Base-by-base conservation (phyloP, 2,113 vertebrate species). In the Tinamus guttatus region DNA sequence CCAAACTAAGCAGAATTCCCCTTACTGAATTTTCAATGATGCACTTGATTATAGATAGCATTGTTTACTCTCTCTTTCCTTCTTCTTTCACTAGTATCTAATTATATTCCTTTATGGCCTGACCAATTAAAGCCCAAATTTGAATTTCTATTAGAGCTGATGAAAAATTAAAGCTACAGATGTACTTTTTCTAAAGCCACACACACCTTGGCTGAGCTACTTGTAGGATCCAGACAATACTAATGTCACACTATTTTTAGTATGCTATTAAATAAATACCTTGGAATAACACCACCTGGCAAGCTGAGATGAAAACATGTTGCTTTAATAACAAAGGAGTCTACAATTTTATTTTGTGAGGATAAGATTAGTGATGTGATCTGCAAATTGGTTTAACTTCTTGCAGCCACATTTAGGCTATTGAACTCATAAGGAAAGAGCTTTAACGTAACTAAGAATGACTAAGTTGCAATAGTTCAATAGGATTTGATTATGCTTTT, bases 41-140 rank as follows among this genome's bases (percentile, higher is more conserved):
- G 95, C 84, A 71, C 90, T 97, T 97, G 96, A 96, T 97, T 97
- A 97, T 87, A 96, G 97, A 97, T 95, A 97, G 94, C 89, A 97
- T 94, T 97, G 96, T 97, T 97, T 96, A 95, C 90, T 83, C 87
- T 80, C 65, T 95, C 76, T 94, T 96, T 71, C 81, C 87, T 90
- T 43, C 62, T 70, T 91, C 92, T 91, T 91, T 93, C 45, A 96
- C 95, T 85, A 85, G 90, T 86, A 63, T 94, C 93, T 97, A 97
- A 97, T 97, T 97, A 97, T 96, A 96, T 90, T 79, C 84, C 58
- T 96, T 96, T 96, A 96, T 81, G 93, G 84, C 85, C 81, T 84
- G 65, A 40, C 90, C 81, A 97, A 96, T 97, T 97, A 97, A 97
- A 96, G 76, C 60, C 82, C 85, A 67, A 80, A 95, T 71, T 96